Evolutionary conservation across 2,888 invertebrate species (phyloP), one percentile per base, ranked within the genome.

Genomic region (Reticulitermes lucifugus): DNA sequence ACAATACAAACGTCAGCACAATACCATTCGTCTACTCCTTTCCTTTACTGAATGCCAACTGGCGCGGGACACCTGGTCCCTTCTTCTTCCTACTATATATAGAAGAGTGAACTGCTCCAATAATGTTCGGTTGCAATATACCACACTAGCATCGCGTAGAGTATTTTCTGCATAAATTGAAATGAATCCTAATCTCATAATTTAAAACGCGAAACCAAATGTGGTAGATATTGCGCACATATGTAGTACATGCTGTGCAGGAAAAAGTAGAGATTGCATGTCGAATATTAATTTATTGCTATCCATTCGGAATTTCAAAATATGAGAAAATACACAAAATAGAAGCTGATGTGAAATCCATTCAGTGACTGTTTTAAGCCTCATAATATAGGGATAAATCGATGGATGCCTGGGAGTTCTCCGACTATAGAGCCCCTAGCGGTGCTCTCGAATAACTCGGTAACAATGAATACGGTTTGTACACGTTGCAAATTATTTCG

Each of bases 401-500:
- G 73, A 73, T 73, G 10, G 29, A 73, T 35, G 22, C 14, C 41
- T 21, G 29, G 4, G 29, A 18, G 73, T 35, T 6, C 18, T 73
- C 25, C 25, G 73, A 73, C 73, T 22, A n/a, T n/a, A 25, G 25
- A 22, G n/a, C 65, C 65, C 65, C 25, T 25, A 65, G 12, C 10
- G 65, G 65, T n/a, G 25, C 12, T 35, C 35, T 21, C 6, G 29
- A 73, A 41, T 65, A 65, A 65, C 25, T 4, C 65, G 73, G 25
- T 41, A 73, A 73, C 73, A 73, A 73, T 73, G 73, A 73, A 71
- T 25, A 71, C 71, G 14, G 71, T 71, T 71, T 35, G 14, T 59
- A 12, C 59, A 59, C 59, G 35, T 77, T 43, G 43, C 43, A 77
- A 79, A 79, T 79, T 79, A 79, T 79, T 43, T n/a, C 25, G n/a